Evolutionary conservation across 1,140 invertebrate species (phyloP).

Genomic region (Helicoverpa armigera): DNA sequence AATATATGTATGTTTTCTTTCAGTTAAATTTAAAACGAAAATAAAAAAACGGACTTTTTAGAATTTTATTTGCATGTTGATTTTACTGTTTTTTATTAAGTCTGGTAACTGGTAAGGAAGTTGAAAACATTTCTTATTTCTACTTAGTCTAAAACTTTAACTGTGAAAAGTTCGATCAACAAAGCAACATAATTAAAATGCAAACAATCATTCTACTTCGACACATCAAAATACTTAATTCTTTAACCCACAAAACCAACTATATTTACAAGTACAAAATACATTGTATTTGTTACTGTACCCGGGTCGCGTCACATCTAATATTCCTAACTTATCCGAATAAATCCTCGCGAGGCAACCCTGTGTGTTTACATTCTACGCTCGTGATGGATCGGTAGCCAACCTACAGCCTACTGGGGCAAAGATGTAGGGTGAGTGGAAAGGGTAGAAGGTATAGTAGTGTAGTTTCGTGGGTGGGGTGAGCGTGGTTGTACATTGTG

Average conservation of each 20-base stretch:
- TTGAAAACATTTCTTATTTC: too few species aligned
- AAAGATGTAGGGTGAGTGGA: constrained; percentile 12
- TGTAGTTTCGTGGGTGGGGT: background rate
- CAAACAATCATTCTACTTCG: background rate
- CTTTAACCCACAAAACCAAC: background rate
- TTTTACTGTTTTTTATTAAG: too few species aligned
- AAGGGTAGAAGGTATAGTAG: background rate
- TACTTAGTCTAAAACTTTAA: too few species aligned
- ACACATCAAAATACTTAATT: too few species aligned
- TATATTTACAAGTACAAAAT: background rate
- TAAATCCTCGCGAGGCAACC: constrained; percentile 23
- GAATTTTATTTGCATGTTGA: too few species aligned
- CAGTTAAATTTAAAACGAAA: too few species aligned
- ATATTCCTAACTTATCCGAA: constrained; percentile 27
- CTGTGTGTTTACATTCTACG: constrained; percentile 51
- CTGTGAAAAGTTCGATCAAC: too few species aligned
- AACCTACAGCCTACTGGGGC: constrained; percentile 1
- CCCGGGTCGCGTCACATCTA: constrained; percentile 17
- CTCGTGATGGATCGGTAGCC: constrained; percentile 50
- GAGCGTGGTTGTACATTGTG: background rate
- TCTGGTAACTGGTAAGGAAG: too few species aligned
- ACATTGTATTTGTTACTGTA: constrained; percentile 5
- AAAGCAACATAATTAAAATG: too few species aligned
- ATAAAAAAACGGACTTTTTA: too few species aligned
- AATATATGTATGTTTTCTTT: too few species aligned